These are phyloP conservation scores for Sebastes oblongus DNA, from an alignment of 2,797 vertebrate species.

Conservation along the genomic window DNA sequence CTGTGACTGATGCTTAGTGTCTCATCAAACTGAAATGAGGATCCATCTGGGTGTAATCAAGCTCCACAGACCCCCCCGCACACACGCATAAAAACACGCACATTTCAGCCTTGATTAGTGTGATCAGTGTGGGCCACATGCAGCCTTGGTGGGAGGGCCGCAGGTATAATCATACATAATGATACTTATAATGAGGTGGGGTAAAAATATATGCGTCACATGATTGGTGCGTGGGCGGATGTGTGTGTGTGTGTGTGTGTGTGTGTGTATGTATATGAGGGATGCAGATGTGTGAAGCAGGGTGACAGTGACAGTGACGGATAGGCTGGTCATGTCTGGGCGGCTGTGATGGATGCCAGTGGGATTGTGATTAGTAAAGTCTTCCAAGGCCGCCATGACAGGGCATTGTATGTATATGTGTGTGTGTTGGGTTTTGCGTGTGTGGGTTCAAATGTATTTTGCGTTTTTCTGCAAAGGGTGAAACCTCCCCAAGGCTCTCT, in stretches of 20 bases:
- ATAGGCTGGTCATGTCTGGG: slow-evolving; percentile 73
- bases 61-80: slow-evolving; percentile 55
- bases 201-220: slow-evolving; percentile 78
- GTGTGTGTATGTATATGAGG: slow-evolving; percentile 11
- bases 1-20: slow-evolving; percentile 83
- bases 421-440: slow-evolving; percentile 16
- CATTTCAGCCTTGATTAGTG: slow-evolving; percentile 78
- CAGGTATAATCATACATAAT: slow-evolving; percentile 87
- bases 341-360: slow-evolving; percentile 80
- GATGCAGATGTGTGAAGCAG: slow-evolving; percentile 63
- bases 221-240: slow-evolving; percentile 51
- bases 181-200: slow-evolving; percentile 82
- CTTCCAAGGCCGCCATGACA: slow-evolving; percentile 72
- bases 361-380: slow-evolving; percentile 79
- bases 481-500: slow-evolving; percentile 22
- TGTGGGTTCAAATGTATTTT: slow-evolving; percentile 26
- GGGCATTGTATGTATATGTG: slow-evolving; percentile 34
- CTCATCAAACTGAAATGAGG: slow-evolving; percentile 78
- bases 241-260: background rate
- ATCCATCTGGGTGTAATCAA: slow-evolving; percentile 85
- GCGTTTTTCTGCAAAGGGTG: slow-evolving; percentile 26
- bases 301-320: slow-evolving; percentile 74
- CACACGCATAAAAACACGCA: slow-evolving; percentile 42
- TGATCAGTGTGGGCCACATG: slow-evolving; percentile 75
- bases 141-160: slow-evolving; percentile 70